Conservation (phyloP, 2,888 invertebrate genomes). For the Caenorhabditis panamensis region DNA sequence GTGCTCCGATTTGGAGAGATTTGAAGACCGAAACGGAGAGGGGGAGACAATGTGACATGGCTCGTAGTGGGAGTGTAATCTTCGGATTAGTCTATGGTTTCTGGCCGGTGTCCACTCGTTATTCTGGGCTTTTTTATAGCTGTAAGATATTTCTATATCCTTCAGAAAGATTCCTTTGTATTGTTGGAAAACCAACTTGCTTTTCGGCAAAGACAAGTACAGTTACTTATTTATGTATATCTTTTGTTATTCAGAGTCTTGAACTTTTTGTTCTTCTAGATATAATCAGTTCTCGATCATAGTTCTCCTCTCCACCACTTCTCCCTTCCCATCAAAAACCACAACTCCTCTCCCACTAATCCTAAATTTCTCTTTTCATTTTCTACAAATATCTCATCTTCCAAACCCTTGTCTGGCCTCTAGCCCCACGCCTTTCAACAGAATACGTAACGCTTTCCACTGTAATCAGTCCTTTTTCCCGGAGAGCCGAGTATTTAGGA, state of each 20-base stretch:
- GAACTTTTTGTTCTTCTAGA: too few relatives aligned
- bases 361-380: not conserved
- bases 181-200: too few relatives aligned
- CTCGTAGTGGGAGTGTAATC: conserved; percentile 25
- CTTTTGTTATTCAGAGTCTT: too few relatives aligned
- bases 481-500: too few relatives aligned
- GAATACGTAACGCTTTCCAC: not conserved
- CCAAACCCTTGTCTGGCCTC: not conserved
- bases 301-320: not conserved
- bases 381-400: not conserved
- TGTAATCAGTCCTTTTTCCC: too few relatives aligned
- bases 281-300: not conserved
- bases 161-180: too few relatives aligned
- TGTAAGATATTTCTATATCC: too few relatives aligned
- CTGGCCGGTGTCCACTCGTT: not conserved
- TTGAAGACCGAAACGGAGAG: not conserved
- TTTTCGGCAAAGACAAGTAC: too few relatives aligned
- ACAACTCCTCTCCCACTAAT: not conserved
- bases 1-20: conserved; percentile 4
- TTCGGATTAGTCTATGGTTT: not conserved
- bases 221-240: too few relatives aligned
- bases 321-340: not conserved
- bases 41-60: not conserved
- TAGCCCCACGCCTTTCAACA: not conserved
- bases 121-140: not conserved